Percentiles rank a stretch among this genome's conserved stretches.
Evolutionary conservation across 2,888 invertebrate species (phyloP).

Genomic region (Balanococcus diminutus): DNA sequence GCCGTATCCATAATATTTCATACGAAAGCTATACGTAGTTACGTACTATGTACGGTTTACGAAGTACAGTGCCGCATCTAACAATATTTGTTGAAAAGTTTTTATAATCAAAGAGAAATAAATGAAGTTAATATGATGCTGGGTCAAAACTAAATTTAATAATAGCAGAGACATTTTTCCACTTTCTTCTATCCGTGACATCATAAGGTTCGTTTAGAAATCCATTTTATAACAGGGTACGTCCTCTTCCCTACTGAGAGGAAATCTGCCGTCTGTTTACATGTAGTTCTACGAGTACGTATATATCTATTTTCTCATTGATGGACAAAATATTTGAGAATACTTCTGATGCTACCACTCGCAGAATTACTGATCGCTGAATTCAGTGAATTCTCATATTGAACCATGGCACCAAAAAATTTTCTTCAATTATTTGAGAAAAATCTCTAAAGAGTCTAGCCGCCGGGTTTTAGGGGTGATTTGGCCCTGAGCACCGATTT

Average conservation of each 20-base stretch:
- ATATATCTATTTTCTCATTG: too few species aligned
- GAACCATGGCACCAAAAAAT: too few species aligned
- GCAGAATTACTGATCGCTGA: too few species aligned
- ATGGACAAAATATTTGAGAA: too few species aligned
- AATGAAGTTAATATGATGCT: constrained; percentile 2
- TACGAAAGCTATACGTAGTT: neutral
- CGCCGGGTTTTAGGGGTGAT: too few species aligned
- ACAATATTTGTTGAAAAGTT: constrained; percentile 42
- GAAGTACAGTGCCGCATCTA: neutral
- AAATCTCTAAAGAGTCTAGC: too few species aligned
- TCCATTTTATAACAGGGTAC: constrained; percentile 41
- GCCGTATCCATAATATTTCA: neutral
- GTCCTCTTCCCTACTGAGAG: neutral
- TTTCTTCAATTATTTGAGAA: too few species aligned
- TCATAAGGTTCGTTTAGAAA: constrained; percentile 30
- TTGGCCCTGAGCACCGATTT: too few species aligned
- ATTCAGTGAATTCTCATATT: too few species aligned
- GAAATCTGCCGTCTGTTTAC: too few species aligned
- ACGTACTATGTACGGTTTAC: neutral
- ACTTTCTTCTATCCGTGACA: constrained; percentile 29
- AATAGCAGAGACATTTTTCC: neutral
- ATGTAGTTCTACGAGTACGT: too few species aligned
- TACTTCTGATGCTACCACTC: too few species aligned
- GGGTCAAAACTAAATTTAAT: constrained; percentile 45
- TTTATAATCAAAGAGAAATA: constrained; percentile 38